These are phyloP conservation scores for Oryzaephilus surinamensis DNA, from an alignment of 1,140 invertebrate species.

Conservation along the genomic window DNA sequence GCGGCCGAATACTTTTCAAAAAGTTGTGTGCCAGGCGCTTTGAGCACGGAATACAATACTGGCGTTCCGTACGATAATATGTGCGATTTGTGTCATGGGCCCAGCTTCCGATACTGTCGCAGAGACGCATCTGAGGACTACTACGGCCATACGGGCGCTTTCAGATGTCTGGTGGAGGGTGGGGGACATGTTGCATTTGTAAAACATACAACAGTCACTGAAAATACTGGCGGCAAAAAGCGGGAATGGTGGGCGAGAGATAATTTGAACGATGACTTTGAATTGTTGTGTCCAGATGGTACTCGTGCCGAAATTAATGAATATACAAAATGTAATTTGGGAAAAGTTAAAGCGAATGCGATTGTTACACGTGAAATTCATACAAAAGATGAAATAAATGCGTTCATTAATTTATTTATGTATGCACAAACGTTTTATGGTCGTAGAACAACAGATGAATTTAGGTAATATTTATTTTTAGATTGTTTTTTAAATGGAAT, in stretches of 20 bases:
- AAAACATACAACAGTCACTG: conserved; percentile 81
- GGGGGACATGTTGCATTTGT: conserved; percentile 93
- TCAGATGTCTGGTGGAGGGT: conserved; percentile 88
- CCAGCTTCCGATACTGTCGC: conserved; percentile 70
- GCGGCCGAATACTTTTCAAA: conserved; percentile 89
- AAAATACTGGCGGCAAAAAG: conserved; percentile 84
- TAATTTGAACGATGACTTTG: conserved; percentile 82
- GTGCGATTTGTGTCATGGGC: conserved; percentile 88
- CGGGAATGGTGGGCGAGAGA: conserved; percentile 89
- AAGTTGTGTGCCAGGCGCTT: conserved; percentile 80
- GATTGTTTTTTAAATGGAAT: not conserved
- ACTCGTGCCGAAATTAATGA: conserved; percentile 65
- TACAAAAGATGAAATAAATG: conserved; percentile 68
- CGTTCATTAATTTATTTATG: conserved; percentile 77
- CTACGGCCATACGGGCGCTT: conserved; percentile 80
- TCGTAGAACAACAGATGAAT: conserved; percentile 70
- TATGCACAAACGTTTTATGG: conserved; percentile 89
- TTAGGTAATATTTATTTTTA: conserved; percentile 45
- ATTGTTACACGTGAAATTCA: conserved; percentile 79
- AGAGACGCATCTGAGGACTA: conserved; percentile 81
- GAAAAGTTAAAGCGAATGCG: conserved; percentile 83
- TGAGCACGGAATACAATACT: conserved; percentile 73
- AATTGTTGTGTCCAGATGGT: conserved; percentile 89
- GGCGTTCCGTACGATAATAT: conserved; percentile 78
- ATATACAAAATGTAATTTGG: conserved; percentile 81